phyloP scores from a whole-genome alignment of 1,140 invertebrate genomes.

The Drosophila baimaii region DNA sequence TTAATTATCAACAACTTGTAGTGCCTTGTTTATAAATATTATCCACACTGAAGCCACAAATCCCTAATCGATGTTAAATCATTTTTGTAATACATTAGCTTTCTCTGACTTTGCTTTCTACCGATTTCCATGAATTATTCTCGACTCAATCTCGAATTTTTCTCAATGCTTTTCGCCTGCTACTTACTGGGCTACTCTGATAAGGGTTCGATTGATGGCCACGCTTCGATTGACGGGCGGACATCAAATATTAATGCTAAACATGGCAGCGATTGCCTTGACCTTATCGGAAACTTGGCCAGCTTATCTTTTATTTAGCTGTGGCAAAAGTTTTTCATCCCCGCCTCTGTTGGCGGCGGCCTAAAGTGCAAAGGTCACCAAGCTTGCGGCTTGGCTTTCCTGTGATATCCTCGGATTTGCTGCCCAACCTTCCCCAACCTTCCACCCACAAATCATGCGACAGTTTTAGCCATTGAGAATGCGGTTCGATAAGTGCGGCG shows the following conservation, averaged over 20 bases:
- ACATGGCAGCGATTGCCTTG: constrained; percentile 50
- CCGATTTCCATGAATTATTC: constrained; percentile 13
- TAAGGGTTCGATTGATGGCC: constrained; percentile 51
- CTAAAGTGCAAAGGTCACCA: constrained; percentile 52
- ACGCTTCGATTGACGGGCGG: constrained; percentile 33
- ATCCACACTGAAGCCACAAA: neutral
- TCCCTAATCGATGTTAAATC: neutral
- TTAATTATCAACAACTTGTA: neutral
- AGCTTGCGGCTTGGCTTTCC: constrained; percentile 32
- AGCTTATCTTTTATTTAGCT: constrained; percentile 60
- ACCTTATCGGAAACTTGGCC: constrained; percentile 48
- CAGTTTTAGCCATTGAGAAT: constrained; percentile 35
- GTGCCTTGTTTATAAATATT: too few relatives aligned
- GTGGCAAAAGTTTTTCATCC: constrained; percentile 36
- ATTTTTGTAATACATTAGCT: neutral
- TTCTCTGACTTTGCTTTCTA: neutral
- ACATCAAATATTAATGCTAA: constrained; percentile 61
- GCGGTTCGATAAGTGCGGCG: constrained; percentile 35
- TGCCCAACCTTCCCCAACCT: neutral
- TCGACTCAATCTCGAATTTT: neutral
- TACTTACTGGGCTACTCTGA: too few relatives aligned
- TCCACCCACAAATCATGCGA: constrained; percentile 33
- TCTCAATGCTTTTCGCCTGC: neutral
- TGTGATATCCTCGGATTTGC: constrained; percentile 9
- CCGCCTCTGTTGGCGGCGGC: neutral